Base-by-base conservation (phyloP, 2,797 vertebrate genomes). In the Oryzias dopingdopingensis region DNA sequence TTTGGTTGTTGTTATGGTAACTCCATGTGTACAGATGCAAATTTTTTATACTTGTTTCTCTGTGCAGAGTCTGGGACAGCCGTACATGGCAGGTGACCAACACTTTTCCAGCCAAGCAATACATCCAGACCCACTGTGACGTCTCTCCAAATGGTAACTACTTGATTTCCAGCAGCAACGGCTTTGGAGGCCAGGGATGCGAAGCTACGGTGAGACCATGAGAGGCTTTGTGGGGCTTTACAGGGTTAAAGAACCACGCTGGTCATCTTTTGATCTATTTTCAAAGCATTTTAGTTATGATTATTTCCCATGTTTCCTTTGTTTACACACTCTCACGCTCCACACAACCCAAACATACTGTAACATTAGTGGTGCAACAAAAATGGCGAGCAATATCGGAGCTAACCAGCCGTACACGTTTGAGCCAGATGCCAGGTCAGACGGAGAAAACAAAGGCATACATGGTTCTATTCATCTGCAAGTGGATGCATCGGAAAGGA, bases 91-190 rank as follows among this genome's bases (percentile, higher is more conserved):
- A 91, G 87, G 93, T 98, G 63, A 93, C 92, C 10, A 94, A 95
- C 65, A 74, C 88, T 0, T 98, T 98, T 72, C 95, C 95, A 1
- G 76, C 93, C 48, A 96, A 96, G 89, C 94, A 90, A 76, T 93
- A 99, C 82, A 95, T 99, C 53, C 97, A 99, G 91, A 98, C 93
- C 0, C 90, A 95, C 91, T 99, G 97, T 46, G 95, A 95, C 0
- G 92, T 93, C 65, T 96, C 94, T 70, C 63, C 73, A 29, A 95
- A 96, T 6, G 94, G 93, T 32, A 83, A 90, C 64, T 90, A 91
- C 74, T 91, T 96, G 61, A 56, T 99, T 37, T 96, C 94, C 83
- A 90, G 94, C 90, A 99, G 97, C 90, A 95, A 89, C 0, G 96
- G 96, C 58, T 95, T 90, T 0, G 89, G 89, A 2, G 94, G 96